Percentiles rank a stretch among this genome's conserved stretches.
Conservation (phyloP, 2,888 invertebrate species). For the Agrotis clavis region DNA sequence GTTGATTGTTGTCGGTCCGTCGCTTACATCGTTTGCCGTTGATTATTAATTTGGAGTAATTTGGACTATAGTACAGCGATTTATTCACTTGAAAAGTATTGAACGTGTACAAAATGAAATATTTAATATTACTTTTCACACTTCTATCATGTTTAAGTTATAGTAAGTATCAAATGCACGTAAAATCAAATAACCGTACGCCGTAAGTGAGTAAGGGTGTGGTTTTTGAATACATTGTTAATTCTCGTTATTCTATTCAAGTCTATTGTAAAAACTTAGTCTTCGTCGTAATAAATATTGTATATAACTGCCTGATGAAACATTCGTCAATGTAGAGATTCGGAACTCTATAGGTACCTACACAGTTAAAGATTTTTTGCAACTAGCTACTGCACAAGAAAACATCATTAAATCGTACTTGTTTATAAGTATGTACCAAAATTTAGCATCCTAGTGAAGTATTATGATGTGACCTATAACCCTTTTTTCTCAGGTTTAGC, state of each 20-base stretch:
- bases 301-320: conserved; percentile 5
- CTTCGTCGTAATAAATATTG: conserved; percentile 32
- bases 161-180: conserved; percentile 67
- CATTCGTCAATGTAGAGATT: conserved; percentile 3
- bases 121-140: conserved; percentile 51
- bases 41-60: no score
- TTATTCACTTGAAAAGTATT: no score
- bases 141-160: conserved; percentile 60
- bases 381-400: not conserved
- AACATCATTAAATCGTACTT: not conserved
- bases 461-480: not conserved
- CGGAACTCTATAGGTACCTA: not conserved
- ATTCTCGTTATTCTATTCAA: conserved; percentile 36
- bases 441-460: not conserved
- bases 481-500: conserved; percentile 86
- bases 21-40: not conserved
- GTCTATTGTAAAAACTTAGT: conserved; percentile 48
- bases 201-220: conserved; percentile 66
- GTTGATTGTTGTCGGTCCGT: no score
- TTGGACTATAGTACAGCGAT: no score
- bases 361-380: not conserved
- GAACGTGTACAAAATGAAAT: conserved; percentile 63
- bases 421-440: not conserved
- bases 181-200: conserved; percentile 7
- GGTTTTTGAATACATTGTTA: conserved; percentile 62